Percentiles rank a stretch among this genome's conserved stretches.
phyloP scores from a whole-genome alignment of 2,113 vertebrate species.

The Heteronetta atricapilla region DNA sequence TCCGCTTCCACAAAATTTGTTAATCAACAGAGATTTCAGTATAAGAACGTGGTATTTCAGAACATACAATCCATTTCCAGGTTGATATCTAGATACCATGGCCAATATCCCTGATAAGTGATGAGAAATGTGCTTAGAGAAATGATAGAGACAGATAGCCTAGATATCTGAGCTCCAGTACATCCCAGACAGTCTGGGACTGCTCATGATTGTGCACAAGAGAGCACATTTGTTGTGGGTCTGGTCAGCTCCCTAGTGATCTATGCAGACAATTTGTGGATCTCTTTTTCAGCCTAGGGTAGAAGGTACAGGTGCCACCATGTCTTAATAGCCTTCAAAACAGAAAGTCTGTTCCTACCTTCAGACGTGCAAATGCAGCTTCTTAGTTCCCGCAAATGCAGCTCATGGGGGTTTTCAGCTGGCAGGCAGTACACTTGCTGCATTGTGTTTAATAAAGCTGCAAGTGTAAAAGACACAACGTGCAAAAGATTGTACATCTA shows the following conservation, averaged over 20 bases:
- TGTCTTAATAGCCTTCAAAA: not conserved
- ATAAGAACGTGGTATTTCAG: not conserved
- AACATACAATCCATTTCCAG: not conserved
- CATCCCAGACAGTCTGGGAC: not conserved
- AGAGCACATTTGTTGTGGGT: not conserved
- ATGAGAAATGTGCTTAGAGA: not conserved
- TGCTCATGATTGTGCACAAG: not conserved
- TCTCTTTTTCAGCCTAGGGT: not conserved
- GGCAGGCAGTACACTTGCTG: not conserved
- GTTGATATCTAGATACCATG: not conserved
- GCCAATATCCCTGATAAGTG: not conserved
- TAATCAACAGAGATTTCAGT: not conserved
- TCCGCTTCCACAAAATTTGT: not conserved
- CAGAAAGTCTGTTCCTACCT: not conserved
- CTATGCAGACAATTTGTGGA: not conserved
- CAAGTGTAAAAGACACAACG: not conserved
- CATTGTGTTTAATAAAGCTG: not conserved
- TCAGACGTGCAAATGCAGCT: not conserved
- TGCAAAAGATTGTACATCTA: not conserved
- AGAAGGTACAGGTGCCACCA: not conserved
- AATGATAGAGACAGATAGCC: not conserved
- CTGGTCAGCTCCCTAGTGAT: not conserved
- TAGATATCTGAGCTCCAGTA: not conserved
- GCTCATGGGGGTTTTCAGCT: not conserved
- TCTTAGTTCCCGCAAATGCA: not conserved